A percentile compares a stretch with the other conserved stretches of the same genome.
Evolutionary conservation across 2,888 invertebrate species (phyloP).

Genomic region (Phorcus lineatus): DNA sequence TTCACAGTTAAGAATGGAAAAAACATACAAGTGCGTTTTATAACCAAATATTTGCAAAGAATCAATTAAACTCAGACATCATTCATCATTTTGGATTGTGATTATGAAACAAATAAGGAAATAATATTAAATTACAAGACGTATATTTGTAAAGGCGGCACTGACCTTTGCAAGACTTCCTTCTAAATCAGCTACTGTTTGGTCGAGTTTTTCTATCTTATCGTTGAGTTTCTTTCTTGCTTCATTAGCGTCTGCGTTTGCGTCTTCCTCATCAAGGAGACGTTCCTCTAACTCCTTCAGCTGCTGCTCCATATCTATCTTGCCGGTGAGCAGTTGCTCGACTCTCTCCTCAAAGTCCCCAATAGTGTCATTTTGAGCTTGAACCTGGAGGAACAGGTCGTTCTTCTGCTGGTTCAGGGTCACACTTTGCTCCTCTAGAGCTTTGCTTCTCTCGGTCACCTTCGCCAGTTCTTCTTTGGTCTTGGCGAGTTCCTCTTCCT

Average conservation of each 20-base stretch:
- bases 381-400: constrained; percentile 88
- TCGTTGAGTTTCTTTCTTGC: constrained; percentile 98
- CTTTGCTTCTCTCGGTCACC: constrained; percentile 97
- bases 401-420: constrained; percentile 96
- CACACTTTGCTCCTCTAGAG: constrained; percentile 93
- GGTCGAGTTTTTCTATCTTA: constrained; percentile 95
- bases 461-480: constrained; percentile 94
- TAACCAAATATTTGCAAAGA: no score
- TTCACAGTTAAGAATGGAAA: no score
- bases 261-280: constrained; percentile 97
- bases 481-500: constrained; percentile 97
- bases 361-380: constrained; percentile 90
- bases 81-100: no score
- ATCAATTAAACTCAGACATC: no score
- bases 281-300: constrained; percentile 97
- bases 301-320: constrained; percentile 96
- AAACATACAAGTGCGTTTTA: no score
- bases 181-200: constrained; percentile 97
- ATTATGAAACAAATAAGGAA: no score
- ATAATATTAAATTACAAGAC: no score
- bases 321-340: constrained; percentile 94
- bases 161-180: constrained; percentile 80
- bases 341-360: constrained; percentile 95
- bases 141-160: constrained; percentile 26
- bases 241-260: constrained; percentile 94